phyloP scores from a whole-genome alignment of 1,140 invertebrate species.

The Lineus longissimus region DNA sequence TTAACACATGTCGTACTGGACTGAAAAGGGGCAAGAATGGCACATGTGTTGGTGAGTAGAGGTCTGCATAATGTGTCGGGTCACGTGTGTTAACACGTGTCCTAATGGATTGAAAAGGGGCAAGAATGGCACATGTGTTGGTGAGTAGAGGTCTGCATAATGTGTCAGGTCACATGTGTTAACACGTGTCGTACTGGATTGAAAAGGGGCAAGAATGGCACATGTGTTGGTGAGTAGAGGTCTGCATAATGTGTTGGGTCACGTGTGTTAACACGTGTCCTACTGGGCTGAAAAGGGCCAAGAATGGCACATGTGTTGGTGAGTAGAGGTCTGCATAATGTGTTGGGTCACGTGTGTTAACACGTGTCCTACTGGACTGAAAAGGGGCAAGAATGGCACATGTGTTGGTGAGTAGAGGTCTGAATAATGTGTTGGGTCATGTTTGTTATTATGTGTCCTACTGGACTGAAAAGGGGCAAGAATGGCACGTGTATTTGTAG shows the following conservation, averaged over 20 bases:
- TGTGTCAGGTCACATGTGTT: no score
- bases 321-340: no score
- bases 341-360: no score
- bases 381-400: neutral
- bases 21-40: conserved; percentile 33
- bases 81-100: conserved; percentile 67
- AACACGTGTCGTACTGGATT: neutral
- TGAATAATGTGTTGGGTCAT: no score
- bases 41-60: conserved; percentile 47
- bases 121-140: conserved; percentile 43
- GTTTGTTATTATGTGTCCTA: neutral
- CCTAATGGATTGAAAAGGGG: conserved; percentile 40
- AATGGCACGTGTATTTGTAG: neutral
- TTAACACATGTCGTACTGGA: conserved; percentile 57
- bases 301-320: neutral
- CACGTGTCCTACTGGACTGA: neutral
- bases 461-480: neutral
- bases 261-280: neutral
- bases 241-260: no score
- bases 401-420: neutral
- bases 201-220: neutral
- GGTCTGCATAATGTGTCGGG: conserved; percentile 51
- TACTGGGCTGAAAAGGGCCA: neutral
- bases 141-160: no score
- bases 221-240: neutral